These are phyloP conservation scores for Aphyosemion australe DNA, from an alignment of 2,113 vertebrate species.

Conservation along the genomic window DNA sequence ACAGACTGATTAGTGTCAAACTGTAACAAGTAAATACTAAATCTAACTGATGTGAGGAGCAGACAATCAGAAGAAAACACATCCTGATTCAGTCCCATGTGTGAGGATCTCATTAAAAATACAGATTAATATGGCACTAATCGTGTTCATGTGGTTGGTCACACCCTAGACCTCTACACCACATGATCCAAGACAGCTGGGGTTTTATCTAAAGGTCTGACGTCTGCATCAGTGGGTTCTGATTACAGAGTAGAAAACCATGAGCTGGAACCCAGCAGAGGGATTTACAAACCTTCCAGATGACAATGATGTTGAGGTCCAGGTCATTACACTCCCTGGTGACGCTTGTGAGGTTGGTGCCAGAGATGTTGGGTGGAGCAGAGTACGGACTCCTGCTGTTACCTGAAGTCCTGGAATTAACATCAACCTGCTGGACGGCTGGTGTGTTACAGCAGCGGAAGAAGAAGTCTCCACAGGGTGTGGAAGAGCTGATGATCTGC, in stretches of 20 bases:
- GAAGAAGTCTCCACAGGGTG: slow-evolving; percentile 96
- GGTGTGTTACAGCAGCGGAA: slow-evolving; percentile 82
- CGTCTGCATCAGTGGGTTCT: too few species aligned
- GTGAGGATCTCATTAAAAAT: too few species aligned
- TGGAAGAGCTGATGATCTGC: slow-evolving; percentile 94
- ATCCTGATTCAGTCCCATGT: too few species aligned
- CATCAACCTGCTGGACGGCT: slow-evolving; percentile 71
- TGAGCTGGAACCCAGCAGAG: background rate
- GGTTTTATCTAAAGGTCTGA: too few species aligned
- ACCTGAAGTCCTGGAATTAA: slow-evolving; percentile 44
- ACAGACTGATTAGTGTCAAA: background rate
- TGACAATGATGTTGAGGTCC: slow-evolving; percentile 88
- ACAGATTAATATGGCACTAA: too few species aligned
- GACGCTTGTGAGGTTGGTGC: slow-evolving; percentile 73
- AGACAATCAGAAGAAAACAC: too few species aligned
- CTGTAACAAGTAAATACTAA: too few species aligned
- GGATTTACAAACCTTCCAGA: slow-evolving; percentile 87
- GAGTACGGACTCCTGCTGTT: slow-evolving; percentile 34
- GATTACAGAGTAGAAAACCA: too few species aligned
- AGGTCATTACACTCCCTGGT: slow-evolving; percentile 89
- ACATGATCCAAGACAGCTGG: too few species aligned
- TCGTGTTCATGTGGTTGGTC: too few species aligned
- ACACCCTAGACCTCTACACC: too few species aligned
- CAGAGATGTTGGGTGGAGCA: background rate
- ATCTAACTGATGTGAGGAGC: too few species aligned